phyloP scores from a whole-genome alignment of 1,140 invertebrate genomes.

The Pseudomyrmex pallidus region DNA sequence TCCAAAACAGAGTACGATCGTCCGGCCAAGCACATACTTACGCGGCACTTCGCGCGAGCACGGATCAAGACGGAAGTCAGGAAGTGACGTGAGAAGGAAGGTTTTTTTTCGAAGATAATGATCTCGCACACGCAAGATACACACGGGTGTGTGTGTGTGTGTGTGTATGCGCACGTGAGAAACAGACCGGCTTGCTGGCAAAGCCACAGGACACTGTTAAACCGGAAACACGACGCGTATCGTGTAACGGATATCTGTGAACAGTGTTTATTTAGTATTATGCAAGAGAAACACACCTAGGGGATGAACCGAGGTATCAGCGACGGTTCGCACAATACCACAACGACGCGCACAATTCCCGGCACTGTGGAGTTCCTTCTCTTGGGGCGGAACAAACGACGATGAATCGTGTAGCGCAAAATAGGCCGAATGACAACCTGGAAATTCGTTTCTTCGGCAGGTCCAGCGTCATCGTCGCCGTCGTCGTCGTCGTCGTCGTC shows the following conservation, averaged over 20 bases:
- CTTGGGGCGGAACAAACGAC: not conserved
- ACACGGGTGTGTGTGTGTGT: too few relatives aligned
- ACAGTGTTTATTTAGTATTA: not conserved
- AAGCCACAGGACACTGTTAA: not conserved
- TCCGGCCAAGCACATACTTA: slow-evolving; percentile 33
- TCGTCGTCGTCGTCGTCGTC: not conserved
- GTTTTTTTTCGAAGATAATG: not conserved
- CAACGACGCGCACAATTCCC: slow-evolving; percentile 9
- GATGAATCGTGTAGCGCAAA: slow-evolving; percentile 1
- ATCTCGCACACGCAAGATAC: not conserved
- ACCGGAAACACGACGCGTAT: not conserved
- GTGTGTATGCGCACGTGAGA: too few relatives aligned
- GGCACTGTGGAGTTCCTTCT: slow-evolving; percentile 27
- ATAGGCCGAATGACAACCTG: slow-evolving; percentile 21
- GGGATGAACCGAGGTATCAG: slow-evolving; percentile 12
- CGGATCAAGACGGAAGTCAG: slow-evolving; percentile 36
- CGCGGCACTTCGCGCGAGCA: slow-evolving; percentile 24
- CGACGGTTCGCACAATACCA: slow-evolving; percentile 6
- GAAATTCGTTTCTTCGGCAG: slow-evolving; percentile 46
- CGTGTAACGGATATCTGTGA: not conserved
- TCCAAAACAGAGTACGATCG: slow-evolving; percentile 44
- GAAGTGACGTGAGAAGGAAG: not conserved
- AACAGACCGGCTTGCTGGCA: too few relatives aligned
- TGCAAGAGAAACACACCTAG: slow-evolving; percentile 47
- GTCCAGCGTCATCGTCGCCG: not conserved